Percentiles rank a stretch among this genome's conserved stretches.
Conservation (phyloP, 2,797 vertebrate species). For the Petrocephalus schoutedeni region DNA sequence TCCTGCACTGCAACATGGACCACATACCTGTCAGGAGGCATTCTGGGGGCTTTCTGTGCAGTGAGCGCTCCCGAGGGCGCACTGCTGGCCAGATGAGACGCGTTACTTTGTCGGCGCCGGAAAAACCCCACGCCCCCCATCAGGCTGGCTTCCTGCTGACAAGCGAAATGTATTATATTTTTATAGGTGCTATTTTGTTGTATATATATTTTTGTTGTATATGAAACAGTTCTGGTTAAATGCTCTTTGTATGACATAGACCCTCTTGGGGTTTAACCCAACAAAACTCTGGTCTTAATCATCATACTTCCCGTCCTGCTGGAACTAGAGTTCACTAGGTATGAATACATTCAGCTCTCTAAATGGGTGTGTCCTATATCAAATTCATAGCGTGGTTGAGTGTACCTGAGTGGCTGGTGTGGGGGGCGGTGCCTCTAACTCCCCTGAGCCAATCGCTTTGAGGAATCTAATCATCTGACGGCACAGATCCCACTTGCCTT, state of each 20-base stretch:
- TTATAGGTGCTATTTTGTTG: neutral
- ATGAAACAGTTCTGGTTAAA: neutral
- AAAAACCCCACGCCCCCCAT: conserved; percentile 93
- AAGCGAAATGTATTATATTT: neutral
- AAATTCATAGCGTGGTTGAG: neutral
- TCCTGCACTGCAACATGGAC: neutral
- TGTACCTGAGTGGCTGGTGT: conserved; percentile 88
- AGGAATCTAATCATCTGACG: conserved; percentile 98
- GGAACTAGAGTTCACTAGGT: neutral
- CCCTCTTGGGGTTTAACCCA: neutral
- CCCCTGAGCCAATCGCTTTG: conserved; percentile 96
- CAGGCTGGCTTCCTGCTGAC: conserved; percentile 81
- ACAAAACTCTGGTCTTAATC: neutral
- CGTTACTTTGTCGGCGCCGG: conserved; percentile 91
- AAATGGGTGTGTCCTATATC: neutral
- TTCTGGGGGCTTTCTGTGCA: neutral
- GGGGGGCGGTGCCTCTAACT: conserved; percentile 87
- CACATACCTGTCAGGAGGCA: neutral
- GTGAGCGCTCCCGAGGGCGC: conserved; percentile 28
- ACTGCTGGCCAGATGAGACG: conserved; percentile 84
- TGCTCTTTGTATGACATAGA: neutral
- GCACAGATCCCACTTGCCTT: conserved; percentile 96
- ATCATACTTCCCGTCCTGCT: neutral
- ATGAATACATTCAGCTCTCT: neutral
- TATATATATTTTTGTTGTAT: neutral